Percentiles rank a stretch among this genome's conserved stretches.
Evolutionary conservation across 2,113 vertebrate species (phyloP).

Genomic region (Charadrius vociferus): DNA sequence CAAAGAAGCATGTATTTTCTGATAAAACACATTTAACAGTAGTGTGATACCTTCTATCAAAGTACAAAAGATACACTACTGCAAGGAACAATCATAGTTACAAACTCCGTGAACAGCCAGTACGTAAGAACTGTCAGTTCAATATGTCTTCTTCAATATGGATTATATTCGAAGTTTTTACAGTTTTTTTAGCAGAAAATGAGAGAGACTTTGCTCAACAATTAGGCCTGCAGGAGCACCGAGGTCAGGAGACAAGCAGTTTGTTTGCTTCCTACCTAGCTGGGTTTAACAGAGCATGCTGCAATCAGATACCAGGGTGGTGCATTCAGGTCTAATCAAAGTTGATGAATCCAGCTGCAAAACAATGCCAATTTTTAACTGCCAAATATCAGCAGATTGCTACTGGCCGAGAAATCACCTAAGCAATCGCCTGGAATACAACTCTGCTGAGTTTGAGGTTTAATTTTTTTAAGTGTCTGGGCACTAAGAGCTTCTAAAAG

Average conservation of each 20-base stretch:
- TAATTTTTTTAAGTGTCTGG: not conserved
- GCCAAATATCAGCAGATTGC: not conserved
- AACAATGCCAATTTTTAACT: not conserved
- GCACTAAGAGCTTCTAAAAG: not conserved
- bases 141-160: no score
- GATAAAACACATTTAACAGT: not conserved
- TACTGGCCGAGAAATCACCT: not conserved
- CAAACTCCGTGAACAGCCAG: not conserved
- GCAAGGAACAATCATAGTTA: not conserved
- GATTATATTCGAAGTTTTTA: not conserved
- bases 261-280: not conserved
- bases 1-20: not conserved
- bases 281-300: not conserved
- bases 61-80: not conserved
- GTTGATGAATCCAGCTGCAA: not conserved
- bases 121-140: fast-evolving
- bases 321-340: not conserved
- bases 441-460: not conserved
- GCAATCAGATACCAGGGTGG: not conserved
- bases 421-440: not conserved
- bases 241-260: not conserved
- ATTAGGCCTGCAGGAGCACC: not conserved
- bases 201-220: not conserved
- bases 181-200: not conserved
- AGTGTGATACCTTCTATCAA: not conserved